These are phyloP conservation scores for Drosophila sechellia DNA, from an alignment of 1,140 invertebrate species.

Conservation along the genomic window DNA sequence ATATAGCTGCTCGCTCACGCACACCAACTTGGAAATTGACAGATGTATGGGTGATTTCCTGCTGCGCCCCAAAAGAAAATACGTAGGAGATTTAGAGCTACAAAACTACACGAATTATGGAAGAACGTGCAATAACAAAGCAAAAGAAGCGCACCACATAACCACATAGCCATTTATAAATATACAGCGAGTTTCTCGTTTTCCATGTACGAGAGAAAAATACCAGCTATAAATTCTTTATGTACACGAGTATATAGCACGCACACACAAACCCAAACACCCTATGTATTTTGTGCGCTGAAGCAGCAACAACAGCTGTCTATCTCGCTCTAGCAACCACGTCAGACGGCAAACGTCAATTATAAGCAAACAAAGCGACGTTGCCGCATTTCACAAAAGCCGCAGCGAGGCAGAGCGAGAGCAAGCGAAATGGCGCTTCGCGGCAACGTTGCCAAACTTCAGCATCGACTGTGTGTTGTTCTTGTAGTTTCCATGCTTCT, in stretches of 20 bases:
- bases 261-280: constrained; percentile 16
- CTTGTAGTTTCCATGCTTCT: constrained; percentile 76
- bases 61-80: constrained; percentile 71
- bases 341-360: constrained; percentile 81
- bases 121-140: constrained; percentile 74
- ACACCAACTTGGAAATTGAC: constrained; percentile 9
- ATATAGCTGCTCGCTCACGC: constrained; percentile 35
- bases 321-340: constrained; percentile 71
- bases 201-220: constrained; percentile 68
- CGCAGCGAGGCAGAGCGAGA: constrained; percentile 13
- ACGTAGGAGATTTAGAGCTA: constrained; percentile 54
- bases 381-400: constrained; percentile 56
- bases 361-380: constrained; percentile 74
- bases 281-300: constrained; percentile 65
- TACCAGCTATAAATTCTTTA: constrained; percentile 82
- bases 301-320: constrained; percentile 68
- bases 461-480: constrained; percentile 63
- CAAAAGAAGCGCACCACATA: constrained; percentile 63
- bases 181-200: constrained; percentile 73
- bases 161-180: constrained; percentile 77
- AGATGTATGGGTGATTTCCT: constrained; percentile 65
- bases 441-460: constrained; percentile 38
- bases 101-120: constrained; percentile 75
- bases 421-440: constrained; percentile 17
- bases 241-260: constrained; percentile 67